Evolutionary conservation across 1,140 invertebrate species (phyloP), one percentile per base, ranked within the genome.

Genomic region (Leptopilina clavipes): DNA sequence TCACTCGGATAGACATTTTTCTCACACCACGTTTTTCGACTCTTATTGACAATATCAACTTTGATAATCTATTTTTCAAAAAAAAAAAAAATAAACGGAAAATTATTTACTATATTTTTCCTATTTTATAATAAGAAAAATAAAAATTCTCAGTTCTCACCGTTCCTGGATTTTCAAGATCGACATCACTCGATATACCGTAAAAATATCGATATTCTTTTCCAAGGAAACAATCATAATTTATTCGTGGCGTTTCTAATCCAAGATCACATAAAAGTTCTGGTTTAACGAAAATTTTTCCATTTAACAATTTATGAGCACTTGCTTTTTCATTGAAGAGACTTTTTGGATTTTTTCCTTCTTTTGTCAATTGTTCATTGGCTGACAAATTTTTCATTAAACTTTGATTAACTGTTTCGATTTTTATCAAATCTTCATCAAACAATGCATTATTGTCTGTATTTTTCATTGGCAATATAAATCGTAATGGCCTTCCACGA

Each of bases 161-260:
- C 56, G 93, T 93, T 84, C 96, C 96, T 6, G 96, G 95, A 90
- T 95, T 95, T 2, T 94, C 92, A 3, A 93, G 89, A 86, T 97
- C 96, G 1, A 97, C 95, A 88, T 97, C 96, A 12, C 95, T 95
- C 77, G 95, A 96, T 59, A 97, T 97, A 0, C 95, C 96, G 84
- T 98, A 98, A 86, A 97, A 97, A 87, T 95, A 98, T 74, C 93
- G 91, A 86, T 98, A 98, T 8, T 92, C 90, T 78, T 91, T 92
- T 82, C 95, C 95, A 73, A 94, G 92, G 87, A 91, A 91, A 14
- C 85, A 83, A 22, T 94, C 92, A 76, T 96, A 95, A 90, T 97
- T 94, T 72, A 97, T 94, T 65, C 94, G 91, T 0, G 97, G 96
- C 0, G 96, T 95, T 89, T 97, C 96, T 83, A 96, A 96, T 12